Evolutionary conservation across 2,888 invertebrate species (phyloP).

Genomic region (Neria commutata): DNA sequence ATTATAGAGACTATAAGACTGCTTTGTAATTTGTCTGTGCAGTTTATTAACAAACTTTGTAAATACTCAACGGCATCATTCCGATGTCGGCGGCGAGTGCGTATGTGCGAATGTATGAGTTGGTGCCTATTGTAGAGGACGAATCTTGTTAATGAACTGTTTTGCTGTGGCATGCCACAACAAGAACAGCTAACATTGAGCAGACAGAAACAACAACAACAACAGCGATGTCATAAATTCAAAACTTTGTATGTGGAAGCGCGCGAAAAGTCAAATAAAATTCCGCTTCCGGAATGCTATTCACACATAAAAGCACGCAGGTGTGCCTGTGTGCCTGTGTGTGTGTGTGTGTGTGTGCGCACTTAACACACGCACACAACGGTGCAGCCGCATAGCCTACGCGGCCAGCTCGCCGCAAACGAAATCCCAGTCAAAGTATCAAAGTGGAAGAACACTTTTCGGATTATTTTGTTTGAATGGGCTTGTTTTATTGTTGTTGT

Average conservation of each 20-base stretch:
- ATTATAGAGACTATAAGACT: neutral
- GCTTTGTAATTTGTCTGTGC: neutral
- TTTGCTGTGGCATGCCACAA: too few species aligned
- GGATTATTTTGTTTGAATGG: neutral
- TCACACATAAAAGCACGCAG: too few species aligned
- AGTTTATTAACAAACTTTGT: neutral
- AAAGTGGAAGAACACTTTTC: too few species aligned
- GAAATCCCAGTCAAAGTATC: neutral
- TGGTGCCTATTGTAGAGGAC: too few species aligned
- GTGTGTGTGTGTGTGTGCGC: too few species aligned
- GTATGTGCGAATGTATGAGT: neutral
- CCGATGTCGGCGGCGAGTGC: neutral
- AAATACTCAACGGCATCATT: neutral
- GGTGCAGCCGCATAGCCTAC: neutral
- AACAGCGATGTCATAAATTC: neutral
- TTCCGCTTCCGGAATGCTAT: too few species aligned
- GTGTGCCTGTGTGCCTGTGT: too few species aligned
- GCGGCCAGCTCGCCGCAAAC: neutral
- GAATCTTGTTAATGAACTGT: too few species aligned
- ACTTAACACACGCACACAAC: neutral
- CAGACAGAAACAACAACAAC: conserved; percentile 1
- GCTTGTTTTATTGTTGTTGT: neutral
- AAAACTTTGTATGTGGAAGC: neutral
- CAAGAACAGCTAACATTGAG: neutral
- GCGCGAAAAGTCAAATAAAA: too few species aligned